A percentile compares a stretch with the other conserved stretches of the same genome.
phyloP scores from a whole-genome alignment of 2,888 invertebrate genomes.

The Eupithecia dodoneata region DNA sequence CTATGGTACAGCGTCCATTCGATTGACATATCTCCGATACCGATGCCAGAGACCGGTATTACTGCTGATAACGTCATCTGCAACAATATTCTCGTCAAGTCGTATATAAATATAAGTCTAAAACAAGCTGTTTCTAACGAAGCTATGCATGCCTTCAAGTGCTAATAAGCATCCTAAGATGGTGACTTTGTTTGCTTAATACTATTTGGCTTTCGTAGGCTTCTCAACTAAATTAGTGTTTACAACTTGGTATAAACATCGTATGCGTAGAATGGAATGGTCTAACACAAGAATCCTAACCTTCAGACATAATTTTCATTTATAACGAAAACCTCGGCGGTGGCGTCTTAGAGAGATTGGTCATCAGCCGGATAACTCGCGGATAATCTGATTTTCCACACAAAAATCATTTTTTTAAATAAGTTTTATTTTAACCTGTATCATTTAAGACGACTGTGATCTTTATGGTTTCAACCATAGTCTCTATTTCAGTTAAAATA shows the following conservation, averaged over 20 bases:
- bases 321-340: neutral
- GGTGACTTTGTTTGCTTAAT: slow-evolving; percentile 23
- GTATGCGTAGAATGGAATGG: neutral
- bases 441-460: neutral
- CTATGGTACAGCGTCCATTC: no score
- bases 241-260: neutral
- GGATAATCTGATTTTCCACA: neutral
- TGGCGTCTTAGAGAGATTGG: neutral
- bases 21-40: no score
- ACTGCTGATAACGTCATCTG: no score
- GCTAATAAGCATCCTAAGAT: slow-evolving; percentile 27
- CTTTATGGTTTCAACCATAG: neutral
- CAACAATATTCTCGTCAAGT: no score
- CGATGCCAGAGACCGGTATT: no score
- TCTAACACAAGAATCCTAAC: neutral
- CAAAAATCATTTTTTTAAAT: neutral
- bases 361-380: neutral
- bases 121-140: neutral
- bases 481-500: neutral
- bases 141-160: neutral
- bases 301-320: neutral
- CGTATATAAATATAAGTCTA: no score
- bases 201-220: slow-evolving; percentile 23
- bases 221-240: slow-evolving; percentile 7
- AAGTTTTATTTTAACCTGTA: neutral